Evolutionary conservation across 2,888 invertebrate species (phyloP).

Genomic region (Thereva nobilitata): DNA sequence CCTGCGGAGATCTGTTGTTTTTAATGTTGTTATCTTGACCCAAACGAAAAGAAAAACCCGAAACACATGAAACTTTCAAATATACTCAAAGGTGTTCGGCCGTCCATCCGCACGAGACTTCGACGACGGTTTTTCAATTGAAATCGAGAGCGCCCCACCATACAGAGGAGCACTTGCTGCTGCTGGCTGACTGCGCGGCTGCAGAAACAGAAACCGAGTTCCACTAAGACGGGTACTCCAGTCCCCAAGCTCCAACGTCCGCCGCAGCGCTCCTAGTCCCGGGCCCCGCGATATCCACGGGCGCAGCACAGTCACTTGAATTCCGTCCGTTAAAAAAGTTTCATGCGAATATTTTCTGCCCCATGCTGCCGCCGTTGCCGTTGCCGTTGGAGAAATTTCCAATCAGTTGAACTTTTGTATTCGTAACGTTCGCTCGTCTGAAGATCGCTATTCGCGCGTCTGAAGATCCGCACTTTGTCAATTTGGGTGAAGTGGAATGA

Average conservation of each 20-base stretch:
- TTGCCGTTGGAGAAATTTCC: constrained; percentile 53
- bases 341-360: constrained; percentile 33
- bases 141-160: constrained; percentile 24
- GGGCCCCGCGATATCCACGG: neutral
- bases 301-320: constrained; percentile 13
- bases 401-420: constrained; percentile 58
- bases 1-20: too few species aligned
- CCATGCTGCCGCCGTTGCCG: neutral
- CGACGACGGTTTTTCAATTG: constrained; percentile 11
- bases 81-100: too few species aligned
- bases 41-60: too few species aligned
- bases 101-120: too few species aligned
- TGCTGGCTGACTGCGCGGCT: neutral
- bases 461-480: constrained; percentile 5
- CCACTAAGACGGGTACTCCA: constrained; percentile 1
- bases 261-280: neutral
- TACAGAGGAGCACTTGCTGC: neutral
- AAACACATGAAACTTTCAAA: too few species aligned
- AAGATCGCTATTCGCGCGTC: neutral
- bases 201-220: constrained; percentile 11
- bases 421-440: constrained; percentile 54
- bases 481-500: constrained; percentile 9
- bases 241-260: neutral
- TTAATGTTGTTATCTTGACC: too few species aligned
- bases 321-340: constrained; percentile 29